Evolutionary conservation across 30 jellyfish, hydroid and myxozoan genomes (phyloP), one percentile per base, ranked within the genome.

Genomic region (Clytia hemisphaerica): DNA sequence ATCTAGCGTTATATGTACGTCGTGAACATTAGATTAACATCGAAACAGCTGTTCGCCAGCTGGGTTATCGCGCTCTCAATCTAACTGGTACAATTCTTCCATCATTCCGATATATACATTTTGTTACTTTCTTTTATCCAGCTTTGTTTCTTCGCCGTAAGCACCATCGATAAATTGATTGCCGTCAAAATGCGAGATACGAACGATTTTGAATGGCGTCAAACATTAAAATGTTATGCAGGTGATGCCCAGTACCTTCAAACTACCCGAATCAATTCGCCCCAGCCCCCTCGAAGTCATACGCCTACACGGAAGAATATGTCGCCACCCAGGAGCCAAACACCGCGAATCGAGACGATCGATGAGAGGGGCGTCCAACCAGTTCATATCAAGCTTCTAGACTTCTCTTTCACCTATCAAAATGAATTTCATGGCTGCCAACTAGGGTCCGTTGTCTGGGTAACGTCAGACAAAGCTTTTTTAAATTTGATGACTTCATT

Each of bases 151-250:
- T 67, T 66, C 44, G 40, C 76, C 15, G 83, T 83, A 1, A 92
- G 76, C 49, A 72, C 72, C 14, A 47, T 75, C 33, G 95, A 83
- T 50, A 86, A 83, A 37, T 86, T 83, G 26, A 83, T 82, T 44
- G 38, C 51, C 22, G 42, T 83, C 60, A 83, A 83, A 29, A 70
- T 83, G 18, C 61, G 86, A 33, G 95, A 76, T 4, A 49, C 46
- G n/a, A 28, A 61, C 12, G 95, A 83, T 71, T 83, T 83, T 47
- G 95, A 83, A 49, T 83, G 95, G 95, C 85, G 76, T 29, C 79
- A 86, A 61, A 75, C 33, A 5, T 21, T 57, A 1, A 57, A 57
- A 57, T 57, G 70, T 30, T 21, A n/a, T 30, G 25, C 16, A 37
- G 16, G 19, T 21, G 44, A 57, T 6, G n/a, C n/a, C n/a, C n/a